Evolutionary conservation across 2,797 vertebrate genomes (phyloP), one percentile per base, ranked within the genome.

Genomic region (Orientallactaga sibirica): DNA sequence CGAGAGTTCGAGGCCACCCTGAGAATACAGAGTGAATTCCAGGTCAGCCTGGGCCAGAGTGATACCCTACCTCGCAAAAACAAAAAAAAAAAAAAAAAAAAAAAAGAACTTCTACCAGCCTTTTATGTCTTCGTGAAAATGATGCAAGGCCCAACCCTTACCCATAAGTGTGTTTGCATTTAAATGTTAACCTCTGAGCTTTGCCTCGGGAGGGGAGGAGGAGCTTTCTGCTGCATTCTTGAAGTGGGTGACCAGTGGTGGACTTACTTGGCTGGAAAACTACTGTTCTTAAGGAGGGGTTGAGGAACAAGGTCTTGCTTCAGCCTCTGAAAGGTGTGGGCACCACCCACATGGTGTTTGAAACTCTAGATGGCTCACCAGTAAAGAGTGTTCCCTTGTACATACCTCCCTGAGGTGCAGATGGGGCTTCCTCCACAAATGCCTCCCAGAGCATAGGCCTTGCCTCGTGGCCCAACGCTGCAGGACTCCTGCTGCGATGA

Each of bases 221-320:
- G 61, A 86, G 7, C 48, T 68, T 16, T 43, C 90, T 88, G 62
- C 48, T 75, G 68, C 10, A 33, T 71, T 92, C 75, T 83, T 91
- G 25, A 78, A 73, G 78, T 80, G 25, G 18, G 62, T 86, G 41
- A 19, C 8, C 29, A 19, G 58, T 66, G 66, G 55, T 75, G 77
- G 78, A 75, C 86, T 62, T 24, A 5, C 37, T 73, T 29, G 25
- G 66, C 48, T 43, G 62, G 74, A 81, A 76, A 71, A 33, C 33
- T 67, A 25, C 48, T 48, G 3, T n/a, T 7, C 85, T 29, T 41
- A n/a, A 85, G 94, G 85, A 77, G 61, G 82, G 7, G 24, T 33
- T 79, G 76, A 89, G 70, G 68, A 85, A 24, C 1, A 3, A 1
- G 7, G 22, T 58, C 79, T 80, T 91, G 86, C 79, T 80, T 92